phyloP scores from a whole-genome alignment of 2,797 vertebrate species.

The Rachycentron canadum region DNA sequence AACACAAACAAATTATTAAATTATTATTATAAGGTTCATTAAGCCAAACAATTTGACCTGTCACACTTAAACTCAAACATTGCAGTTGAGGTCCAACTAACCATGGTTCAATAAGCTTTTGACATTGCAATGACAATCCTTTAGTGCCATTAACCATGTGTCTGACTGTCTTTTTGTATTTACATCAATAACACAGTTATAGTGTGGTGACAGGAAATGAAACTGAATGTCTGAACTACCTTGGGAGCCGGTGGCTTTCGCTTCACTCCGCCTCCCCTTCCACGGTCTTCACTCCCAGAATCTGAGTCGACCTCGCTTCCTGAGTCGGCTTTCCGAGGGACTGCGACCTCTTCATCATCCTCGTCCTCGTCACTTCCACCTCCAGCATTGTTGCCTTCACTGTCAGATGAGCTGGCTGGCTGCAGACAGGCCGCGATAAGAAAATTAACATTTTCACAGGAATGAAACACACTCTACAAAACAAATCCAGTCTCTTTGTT shows the following conservation, averaged over 20 bases:
- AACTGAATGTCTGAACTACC: constrained; percentile 73
- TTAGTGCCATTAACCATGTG: background rate
- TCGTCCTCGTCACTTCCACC: constrained; percentile 86
- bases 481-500: background rate
- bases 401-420: constrained; percentile 95
- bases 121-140: background rate
- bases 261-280: constrained; percentile 82
- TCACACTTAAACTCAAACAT: background rate
- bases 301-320: constrained; percentile 92
- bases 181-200: background rate
- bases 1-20: background rate
- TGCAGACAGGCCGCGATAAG: constrained; percentile 58
- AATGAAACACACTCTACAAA: background rate
- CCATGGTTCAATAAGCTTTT: background rate
- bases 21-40: too few species aligned
- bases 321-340: constrained; percentile 79
- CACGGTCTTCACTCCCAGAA: constrained; percentile 89
- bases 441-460: constrained; percentile 7
- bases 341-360: constrained; percentile 78
- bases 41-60: background rate
- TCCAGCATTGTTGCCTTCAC: constrained; percentile 89
- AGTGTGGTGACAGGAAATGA: background rate
- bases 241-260: constrained; percentile 89
- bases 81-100: background rate
- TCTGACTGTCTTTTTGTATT: background rate